These are phyloP conservation scores for Puma concolor DNA, from an alignment of 2,113 vertebrate genomes.

Conservation along the genomic window DNA sequence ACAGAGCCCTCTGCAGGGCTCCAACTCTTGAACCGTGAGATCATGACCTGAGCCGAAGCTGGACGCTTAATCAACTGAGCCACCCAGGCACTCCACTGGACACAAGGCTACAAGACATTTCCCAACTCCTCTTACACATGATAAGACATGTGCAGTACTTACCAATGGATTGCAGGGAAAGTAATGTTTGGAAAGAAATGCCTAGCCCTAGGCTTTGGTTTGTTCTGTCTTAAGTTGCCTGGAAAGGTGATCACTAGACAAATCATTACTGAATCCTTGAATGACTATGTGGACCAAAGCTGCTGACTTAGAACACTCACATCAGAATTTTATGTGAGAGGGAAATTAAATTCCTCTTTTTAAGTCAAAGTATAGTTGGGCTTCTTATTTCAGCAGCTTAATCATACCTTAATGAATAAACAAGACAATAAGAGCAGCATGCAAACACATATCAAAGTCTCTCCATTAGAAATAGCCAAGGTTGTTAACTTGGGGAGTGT, in stretches of 20 bases:
- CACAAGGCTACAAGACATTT: background rate
- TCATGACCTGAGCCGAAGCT: no score
- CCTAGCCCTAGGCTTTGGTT: background rate
- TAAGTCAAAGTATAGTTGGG: background rate
- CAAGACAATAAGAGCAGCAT: background rate
- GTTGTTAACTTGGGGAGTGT: conserved; percentile 62
- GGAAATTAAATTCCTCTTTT: conserved; percentile 13
- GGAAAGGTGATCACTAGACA: background rate
- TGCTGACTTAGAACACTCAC: background rate
- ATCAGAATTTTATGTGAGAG: background rate
- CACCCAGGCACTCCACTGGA: background rate
- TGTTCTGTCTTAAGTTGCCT: background rate
- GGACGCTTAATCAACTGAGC: no score
- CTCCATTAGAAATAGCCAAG: conserved; percentile 62
- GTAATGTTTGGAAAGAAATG: background rate
- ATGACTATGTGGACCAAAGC: background rate
- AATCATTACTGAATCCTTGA: background rate
- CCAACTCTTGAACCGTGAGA: no score
- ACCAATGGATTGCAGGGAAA: background rate
- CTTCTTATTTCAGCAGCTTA: conserved; percentile 11
- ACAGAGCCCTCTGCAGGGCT: no score
- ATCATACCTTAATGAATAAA: background rate
- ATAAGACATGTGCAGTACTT: background rate
- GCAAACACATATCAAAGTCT: conserved; percentile 63
- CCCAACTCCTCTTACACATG: background rate